These are phyloP conservation scores for Ormyrus labotus DNA, from an alignment of 2,888 invertebrate genomes.

Conservation along the genomic window DNA sequence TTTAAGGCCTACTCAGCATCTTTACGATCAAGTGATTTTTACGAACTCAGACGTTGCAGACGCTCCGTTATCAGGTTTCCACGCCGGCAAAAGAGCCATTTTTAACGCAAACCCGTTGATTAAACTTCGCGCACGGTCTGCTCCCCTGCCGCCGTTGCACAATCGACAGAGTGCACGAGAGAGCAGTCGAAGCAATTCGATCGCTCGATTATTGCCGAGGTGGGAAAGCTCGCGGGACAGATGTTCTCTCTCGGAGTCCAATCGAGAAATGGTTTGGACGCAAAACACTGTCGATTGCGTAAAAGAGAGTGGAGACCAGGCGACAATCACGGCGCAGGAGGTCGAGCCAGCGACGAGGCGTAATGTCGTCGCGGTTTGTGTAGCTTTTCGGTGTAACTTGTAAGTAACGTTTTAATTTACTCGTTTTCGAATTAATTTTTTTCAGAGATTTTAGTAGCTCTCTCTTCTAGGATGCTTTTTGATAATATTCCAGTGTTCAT, in stretches of 20 bases:
- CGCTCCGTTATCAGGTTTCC: conserved; percentile 36
- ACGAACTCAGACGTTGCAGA: conserved; percentile 24
- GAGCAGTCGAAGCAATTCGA: neutral
- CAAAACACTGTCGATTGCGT: conserved; percentile 74
- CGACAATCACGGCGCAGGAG: conserved; percentile 59
- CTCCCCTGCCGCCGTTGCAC: conserved; percentile 1
- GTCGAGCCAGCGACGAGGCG: neutral
- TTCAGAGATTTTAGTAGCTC: too few species aligned
- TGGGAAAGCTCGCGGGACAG: neutral
- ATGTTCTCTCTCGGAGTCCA: neutral
- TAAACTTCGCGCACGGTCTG: too few species aligned
- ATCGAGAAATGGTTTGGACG: conserved; percentile 52
- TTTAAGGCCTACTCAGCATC: too few species aligned
- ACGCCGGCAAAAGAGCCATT: conserved; percentile 27
- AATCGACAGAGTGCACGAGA: neutral
- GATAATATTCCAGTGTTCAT: too few species aligned
- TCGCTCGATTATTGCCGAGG: neutral
- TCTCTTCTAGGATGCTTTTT: too few species aligned
- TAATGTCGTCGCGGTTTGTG: neutral
- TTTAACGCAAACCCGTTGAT: too few species aligned
- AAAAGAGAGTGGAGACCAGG: conserved; percentile 70
- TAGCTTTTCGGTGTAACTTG: too few species aligned
- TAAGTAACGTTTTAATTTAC: too few species aligned
- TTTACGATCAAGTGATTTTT: neutral
- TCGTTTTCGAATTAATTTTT: too few species aligned